Evolutionary conservation across 2,113 vertebrate genomes (phyloP), one percentile per base, ranked within the genome.

Genomic region (Trichechus manatus): DNA sequence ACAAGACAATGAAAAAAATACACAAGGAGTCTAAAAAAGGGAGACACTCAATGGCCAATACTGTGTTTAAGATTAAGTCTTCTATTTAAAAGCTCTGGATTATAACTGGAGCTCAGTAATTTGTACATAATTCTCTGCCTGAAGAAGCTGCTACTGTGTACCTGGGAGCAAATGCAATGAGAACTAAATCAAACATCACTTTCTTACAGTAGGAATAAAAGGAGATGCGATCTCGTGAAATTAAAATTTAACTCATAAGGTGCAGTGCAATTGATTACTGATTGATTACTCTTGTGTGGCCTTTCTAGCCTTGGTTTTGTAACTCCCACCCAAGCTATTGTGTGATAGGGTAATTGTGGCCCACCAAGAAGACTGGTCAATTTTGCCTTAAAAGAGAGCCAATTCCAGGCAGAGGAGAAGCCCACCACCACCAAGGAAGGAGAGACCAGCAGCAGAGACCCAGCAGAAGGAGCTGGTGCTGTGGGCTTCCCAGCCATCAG

Each of bases 181-280:
- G 31, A 91, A 79, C 33, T 56, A 79, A 91, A 9, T 66, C 85
- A 91, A 87, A 61, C 29, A 96, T 9, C 36, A 70, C 36, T 75
- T 92, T 94, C 53, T 87, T 39, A 39, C 29, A 50, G 66, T 23
- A 79, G 50, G 13, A 72, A 39, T 53, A 82, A 93, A 79, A 93
- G 61, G 59, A 85, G 81, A 85, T 42, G 22, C 15, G 39, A 17
- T 77, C 63, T 89, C 36, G 68, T 50, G 44, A 91, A 87, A 95
- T 64, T 74, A 95, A 96, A 87, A 53, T 64, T 89, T 70, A 91
- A 96, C 63, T 95, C 23, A 53, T 10, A 56, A 15, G 14, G 53
- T 56, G 53, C 53, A 15, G 13, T 56, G 10, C 53, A 56, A 56
- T 11, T 17, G 15, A 56, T 56, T 15, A 56, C 53, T 56, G 53